Percentiles rank a stretch among this genome's conserved stretches.
phyloP scores from a whole-genome alignment of 1,140 invertebrate species.

The Meteorus sp. region DNA sequence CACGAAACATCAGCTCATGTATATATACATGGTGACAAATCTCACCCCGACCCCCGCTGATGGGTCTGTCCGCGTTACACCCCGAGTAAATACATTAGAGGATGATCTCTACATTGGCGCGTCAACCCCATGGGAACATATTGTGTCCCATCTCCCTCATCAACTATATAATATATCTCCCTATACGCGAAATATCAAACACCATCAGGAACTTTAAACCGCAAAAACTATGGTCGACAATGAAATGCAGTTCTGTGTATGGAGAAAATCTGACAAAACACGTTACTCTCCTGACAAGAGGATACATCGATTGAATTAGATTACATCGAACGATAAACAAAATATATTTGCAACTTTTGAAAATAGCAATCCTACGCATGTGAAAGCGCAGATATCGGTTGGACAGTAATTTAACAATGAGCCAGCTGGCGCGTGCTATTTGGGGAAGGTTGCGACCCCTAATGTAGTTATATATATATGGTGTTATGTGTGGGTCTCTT shows the following conservation, averaged over 20 bases:
- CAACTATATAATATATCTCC: background rate
- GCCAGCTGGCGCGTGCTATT: slow-evolving; percentile 60
- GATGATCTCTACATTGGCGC: slow-evolving; percentile 57
- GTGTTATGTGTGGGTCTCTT: slow-evolving; percentile 39
- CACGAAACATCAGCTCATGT: slow-evolving; percentile 42
- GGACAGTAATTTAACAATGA: slow-evolving; percentile 60
- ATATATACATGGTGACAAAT: slow-evolving; percentile 53
- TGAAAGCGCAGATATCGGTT: slow-evolving; percentile 47
- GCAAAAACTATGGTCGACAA: no score
- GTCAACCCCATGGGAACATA: slow-evolving; percentile 13
- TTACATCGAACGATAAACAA: background rate
- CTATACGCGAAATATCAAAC: background rate
- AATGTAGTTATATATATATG: slow-evolving; percentile 49
- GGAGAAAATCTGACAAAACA: no score
- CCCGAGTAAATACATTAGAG: slow-evolving; percentile 59
- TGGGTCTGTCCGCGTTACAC: slow-evolving; percentile 39
- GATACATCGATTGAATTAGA: background rate
- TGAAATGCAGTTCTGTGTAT: no score
- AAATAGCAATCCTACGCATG: slow-evolving; percentile 31
- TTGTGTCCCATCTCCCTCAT: background rate
- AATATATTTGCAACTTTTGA: slow-evolving; percentile 5
- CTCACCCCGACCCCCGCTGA: slow-evolving; percentile 43
- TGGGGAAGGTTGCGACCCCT: slow-evolving; percentile 53
- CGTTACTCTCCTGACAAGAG: no score
- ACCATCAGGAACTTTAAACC: no score